Evolutionary conservation across 2,113 vertebrate species (phyloP).

Genomic region (Coracopsis vasa): DNA sequence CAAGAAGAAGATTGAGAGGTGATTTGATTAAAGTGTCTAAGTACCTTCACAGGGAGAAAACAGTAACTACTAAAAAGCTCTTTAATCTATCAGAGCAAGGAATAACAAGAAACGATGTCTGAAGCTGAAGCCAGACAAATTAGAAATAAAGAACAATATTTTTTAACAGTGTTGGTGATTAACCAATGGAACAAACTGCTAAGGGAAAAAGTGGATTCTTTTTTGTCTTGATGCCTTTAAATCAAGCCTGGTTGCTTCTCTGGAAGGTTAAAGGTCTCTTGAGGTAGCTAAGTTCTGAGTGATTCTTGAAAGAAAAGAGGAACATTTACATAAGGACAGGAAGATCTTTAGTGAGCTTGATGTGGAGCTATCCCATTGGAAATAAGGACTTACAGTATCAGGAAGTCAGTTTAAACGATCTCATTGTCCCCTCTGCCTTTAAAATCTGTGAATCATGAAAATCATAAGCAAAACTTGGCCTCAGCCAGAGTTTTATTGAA

Average conservation of each 20-base stretch:
- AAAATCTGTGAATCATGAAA: background rate
- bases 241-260: background rate
- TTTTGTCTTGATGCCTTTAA: slow-evolving; percentile 29
- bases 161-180: slow-evolving; percentile 29
- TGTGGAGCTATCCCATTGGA: background rate
- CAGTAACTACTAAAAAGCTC: slow-evolving; percentile 59
- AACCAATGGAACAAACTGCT: slow-evolving; percentile 32
- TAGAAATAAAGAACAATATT: slow-evolving; percentile 55
- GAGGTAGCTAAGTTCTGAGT: background rate
- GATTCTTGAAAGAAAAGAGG: background rate
- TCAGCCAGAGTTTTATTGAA: background rate
- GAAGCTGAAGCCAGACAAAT: slow-evolving; percentile 50
- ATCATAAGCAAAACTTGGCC: background rate
- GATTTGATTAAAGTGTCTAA: slow-evolving; percentile 56
- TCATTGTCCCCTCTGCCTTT: background rate
- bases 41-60: slow-evolving; percentile 50
- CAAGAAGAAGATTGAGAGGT: slow-evolving; percentile 43
- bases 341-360: background rate
- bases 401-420: background rate
- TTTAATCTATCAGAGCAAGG: slow-evolving; percentile 45
- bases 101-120: slow-evolving; percentile 17
- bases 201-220: background rate
- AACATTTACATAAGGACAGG: background rate
- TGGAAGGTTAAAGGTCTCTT: slow-evolving; percentile 5
- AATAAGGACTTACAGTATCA: background rate